These are phyloP conservation scores for Nixonia krombeini DNA, from an alignment of 1,140 invertebrate species.

Conservation along the genomic window DNA sequence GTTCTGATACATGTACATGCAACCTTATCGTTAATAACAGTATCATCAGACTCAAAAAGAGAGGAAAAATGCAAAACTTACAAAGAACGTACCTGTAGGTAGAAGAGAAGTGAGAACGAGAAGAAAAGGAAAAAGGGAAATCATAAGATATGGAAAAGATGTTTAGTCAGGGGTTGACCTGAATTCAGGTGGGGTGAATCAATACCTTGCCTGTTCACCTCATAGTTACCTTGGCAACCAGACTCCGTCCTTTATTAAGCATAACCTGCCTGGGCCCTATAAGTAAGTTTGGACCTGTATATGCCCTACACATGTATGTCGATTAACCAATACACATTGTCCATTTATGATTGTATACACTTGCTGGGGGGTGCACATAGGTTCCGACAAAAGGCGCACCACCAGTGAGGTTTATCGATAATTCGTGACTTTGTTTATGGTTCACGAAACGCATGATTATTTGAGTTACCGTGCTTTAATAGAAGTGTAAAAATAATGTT, in stretches of 20 bases:
- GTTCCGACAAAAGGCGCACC: background rate
- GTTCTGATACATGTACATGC: too few relatives aligned
- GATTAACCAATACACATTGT: background rate
- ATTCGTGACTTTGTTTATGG: too few relatives aligned
- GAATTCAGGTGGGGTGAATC: constrained; percentile 72
- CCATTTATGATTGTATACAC: background rate
- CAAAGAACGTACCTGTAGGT: constrained; percentile 9
- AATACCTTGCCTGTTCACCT: constrained; percentile 71
- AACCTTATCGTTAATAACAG: too few relatives aligned
- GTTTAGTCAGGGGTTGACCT: constrained; percentile 71
- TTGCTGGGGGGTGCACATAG: background rate
- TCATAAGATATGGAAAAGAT: constrained; percentile 59
- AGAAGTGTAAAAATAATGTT: too few relatives aligned
- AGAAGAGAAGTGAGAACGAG: constrained; percentile 5
- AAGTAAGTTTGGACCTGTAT: constrained; percentile 3
- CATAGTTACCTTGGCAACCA: constrained; percentile 68
- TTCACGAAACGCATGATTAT: too few relatives aligned
- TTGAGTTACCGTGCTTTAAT: too few relatives aligned
- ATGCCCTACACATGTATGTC: constrained; percentile 1
- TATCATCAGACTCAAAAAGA: too few relatives aligned
- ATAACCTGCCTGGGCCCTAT: constrained; percentile 55
- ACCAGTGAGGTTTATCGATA: background rate
- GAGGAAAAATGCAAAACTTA: too few relatives aligned
- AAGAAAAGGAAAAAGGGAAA: constrained; percentile 27
- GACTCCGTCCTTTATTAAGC: constrained; percentile 71